Evolutionary conservation across 2,113 vertebrate species (phyloP).

Genomic region (Rutilus rutilus): DNA sequence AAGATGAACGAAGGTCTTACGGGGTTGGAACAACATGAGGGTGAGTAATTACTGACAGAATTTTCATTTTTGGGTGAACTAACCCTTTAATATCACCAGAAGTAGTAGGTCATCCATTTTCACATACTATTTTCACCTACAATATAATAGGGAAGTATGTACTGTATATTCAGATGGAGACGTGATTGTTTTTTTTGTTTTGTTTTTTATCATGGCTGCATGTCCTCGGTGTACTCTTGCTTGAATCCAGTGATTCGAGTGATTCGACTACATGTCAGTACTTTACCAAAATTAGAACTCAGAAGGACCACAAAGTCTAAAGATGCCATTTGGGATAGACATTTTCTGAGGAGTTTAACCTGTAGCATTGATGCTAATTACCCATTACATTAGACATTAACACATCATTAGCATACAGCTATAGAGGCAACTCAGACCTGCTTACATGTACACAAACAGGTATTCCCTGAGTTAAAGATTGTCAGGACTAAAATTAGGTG

Average conservation of each 20-base stretch:
- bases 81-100: background rate
- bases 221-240: too few species aligned
- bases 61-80: too few species aligned
- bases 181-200: too few species aligned
- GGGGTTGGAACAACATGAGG: too few species aligned
- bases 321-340: background rate
- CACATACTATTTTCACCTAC: background rate
- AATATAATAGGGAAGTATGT: background rate
- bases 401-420: conserved; percentile 36
- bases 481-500: background rate
- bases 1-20: too few species aligned
- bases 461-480: background rate
- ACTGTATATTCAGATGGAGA: background rate
- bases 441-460: conserved; percentile 25
- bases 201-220: too few species aligned
- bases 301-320: background rate
- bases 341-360: conserved; percentile 38
- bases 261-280: background rate
- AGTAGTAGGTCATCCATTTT: background rate
- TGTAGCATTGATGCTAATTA: conserved; percentile 10
- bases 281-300: background rate
- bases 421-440: background rate
- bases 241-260: too few species aligned
- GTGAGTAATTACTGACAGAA: too few species aligned
- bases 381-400: conserved; percentile 33